These are phyloP conservation scores for Microtus pennsylvanicus DNA, from an alignment of 2,113 vertebrate genomes.

Conservation along the genomic window DNA sequence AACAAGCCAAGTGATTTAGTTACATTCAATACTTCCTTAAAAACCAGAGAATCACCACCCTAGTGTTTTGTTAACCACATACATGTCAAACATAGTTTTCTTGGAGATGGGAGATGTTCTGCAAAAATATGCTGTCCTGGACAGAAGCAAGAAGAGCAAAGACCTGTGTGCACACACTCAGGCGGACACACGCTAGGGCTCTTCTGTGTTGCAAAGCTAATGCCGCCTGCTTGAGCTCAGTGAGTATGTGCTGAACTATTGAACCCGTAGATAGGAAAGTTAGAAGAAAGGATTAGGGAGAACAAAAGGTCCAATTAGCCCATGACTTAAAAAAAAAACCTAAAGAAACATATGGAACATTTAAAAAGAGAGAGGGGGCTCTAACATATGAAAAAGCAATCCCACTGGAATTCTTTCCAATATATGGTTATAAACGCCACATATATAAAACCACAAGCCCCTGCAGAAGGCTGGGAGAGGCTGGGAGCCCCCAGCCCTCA, in stretches of 20 bases:
- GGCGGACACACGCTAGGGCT: too few species aligned
- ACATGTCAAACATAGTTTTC: constrained; percentile 33
- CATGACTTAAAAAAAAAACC: constrained; percentile 44
- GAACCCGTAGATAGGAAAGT: constrained; percentile 33
- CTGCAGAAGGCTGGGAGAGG: constrained; percentile 67
- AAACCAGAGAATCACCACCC: constrained; percentile 15
- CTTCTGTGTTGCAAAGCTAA: accelerated
- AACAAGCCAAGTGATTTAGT: constrained; percentile 44
- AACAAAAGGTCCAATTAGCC: constrained; percentile 63
- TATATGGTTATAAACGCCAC: constrained; percentile 75
- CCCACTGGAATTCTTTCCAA: constrained; percentile 84
- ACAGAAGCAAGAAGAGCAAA: not conserved
- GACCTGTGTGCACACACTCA: too few species aligned
- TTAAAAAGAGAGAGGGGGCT: constrained; percentile 52
- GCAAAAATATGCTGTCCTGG: not conserved
- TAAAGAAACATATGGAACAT: constrained; percentile 76
- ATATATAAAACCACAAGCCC: constrained; percentile 81
- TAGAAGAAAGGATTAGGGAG: not conserved
- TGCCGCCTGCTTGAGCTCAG: not conserved
- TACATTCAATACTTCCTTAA: constrained; percentile 50
- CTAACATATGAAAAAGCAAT: constrained; percentile 77
- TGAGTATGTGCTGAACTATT: constrained; percentile 25
- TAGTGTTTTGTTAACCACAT: constrained; percentile 49
- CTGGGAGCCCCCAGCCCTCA: constrained; percentile 59
- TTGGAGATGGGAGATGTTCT: not conserved